These are phyloP conservation scores for Enoplosus armatus DNA, from an alignment of 2,797 vertebrate species.

Conservation along the genomic window DNA sequence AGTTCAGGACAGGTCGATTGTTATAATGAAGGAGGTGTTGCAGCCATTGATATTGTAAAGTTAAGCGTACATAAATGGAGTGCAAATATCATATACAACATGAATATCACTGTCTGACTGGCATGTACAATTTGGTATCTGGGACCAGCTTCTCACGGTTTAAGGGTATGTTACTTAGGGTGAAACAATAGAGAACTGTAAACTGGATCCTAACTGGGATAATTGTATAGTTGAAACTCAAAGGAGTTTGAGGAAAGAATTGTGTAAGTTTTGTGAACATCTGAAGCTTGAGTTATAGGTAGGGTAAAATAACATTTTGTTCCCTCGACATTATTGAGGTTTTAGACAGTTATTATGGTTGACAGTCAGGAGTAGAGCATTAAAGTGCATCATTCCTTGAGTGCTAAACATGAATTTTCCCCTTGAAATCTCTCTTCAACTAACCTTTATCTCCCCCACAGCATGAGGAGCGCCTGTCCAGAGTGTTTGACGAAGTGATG, in stretches of 20 bases:
- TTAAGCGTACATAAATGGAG: background rate
- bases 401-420: background rate
- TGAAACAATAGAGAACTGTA: background rate
- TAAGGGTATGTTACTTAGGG: no score
- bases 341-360: background rate
- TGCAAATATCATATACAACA: background rate
- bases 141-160: background rate
- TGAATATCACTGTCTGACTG: background rate
- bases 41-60: background rate
- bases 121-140: background rate
- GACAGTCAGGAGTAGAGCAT: background rate
- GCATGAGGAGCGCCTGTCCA: constrained; percentile 77
- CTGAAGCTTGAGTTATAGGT: background rate
- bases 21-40: background rate
- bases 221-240: background rate
- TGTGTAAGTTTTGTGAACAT: background rate
- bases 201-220: background rate
- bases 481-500: constrained; percentile 82
- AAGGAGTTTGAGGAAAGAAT: background rate
- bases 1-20: background rate
- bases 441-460: constrained; percentile 24
- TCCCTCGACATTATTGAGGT: background rate
- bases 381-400: background rate
- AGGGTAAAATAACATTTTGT: background rate
- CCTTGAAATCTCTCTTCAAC: background rate